phyloP scores from a whole-genome alignment of 1,140 invertebrate species.

The Euura saliciscinereae region DNA sequence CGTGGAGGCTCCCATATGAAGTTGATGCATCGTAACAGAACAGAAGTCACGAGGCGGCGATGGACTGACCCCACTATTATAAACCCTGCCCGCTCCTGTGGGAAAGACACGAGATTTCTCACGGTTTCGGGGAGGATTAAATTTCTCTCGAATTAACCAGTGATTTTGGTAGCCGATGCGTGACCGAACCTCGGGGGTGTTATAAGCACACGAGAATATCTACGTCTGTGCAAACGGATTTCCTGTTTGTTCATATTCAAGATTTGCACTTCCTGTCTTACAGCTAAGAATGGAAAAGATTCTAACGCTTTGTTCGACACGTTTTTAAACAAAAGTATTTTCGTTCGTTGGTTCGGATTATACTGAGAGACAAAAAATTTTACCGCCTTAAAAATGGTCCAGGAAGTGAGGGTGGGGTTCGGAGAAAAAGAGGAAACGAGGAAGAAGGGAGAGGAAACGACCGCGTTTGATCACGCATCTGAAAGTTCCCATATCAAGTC shows the following conservation, averaged over 20 bases:
- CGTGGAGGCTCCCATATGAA: not conserved
- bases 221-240: too few species aligned
- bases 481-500: conserved; percentile 9
- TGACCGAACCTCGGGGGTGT: not conserved
- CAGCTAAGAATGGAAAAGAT: too few species aligned
- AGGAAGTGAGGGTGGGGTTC: not conserved
- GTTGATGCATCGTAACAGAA: not conserved
- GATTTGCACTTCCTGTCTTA: too few species aligned
- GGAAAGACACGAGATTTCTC: not conserved
- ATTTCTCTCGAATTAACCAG: not conserved
- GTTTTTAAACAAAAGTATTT: too few species aligned
- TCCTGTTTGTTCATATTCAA: too few species aligned
- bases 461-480: conserved; percentile 11
- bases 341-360: too few species aligned
- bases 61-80: too few species aligned
- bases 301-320: too few species aligned
- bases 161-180: not conserved
- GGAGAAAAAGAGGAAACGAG: conserved; percentile 9
- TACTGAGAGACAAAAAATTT: too few species aligned
- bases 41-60: not conserved
- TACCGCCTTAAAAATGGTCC: not conserved
- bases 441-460: conserved; percentile 11
- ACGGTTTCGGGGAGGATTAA: not conserved
- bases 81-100: not conserved
- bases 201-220: too few species aligned